Conservation (phyloP, 2,113 vertebrate species). For the Propithecus coquereli region DNA sequence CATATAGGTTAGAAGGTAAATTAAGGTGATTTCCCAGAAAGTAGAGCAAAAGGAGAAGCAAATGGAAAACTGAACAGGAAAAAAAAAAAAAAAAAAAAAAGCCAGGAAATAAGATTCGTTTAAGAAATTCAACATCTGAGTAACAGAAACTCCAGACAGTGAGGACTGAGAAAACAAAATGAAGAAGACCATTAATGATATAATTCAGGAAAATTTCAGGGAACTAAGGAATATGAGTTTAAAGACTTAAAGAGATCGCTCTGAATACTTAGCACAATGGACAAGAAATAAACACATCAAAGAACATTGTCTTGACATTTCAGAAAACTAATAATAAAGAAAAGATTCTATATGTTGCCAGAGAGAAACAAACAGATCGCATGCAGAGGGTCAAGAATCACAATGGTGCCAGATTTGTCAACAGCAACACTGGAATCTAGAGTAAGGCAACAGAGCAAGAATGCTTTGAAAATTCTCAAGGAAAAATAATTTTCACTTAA, state of each 20-base stretch:
- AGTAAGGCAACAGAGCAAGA: background rate
- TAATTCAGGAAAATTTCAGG: background rate
- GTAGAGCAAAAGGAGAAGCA: background rate
- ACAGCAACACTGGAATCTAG: background rate
- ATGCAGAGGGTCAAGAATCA: background rate
- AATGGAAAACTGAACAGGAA: background rate
- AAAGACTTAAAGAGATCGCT: background rate
- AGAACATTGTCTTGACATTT: background rate
- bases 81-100: background rate
- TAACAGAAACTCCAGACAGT: background rate
- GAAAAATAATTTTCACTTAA: background rate
- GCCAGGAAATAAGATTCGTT: background rate
- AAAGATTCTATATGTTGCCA: background rate
- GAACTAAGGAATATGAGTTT: background rate
- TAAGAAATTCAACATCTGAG: background rate
- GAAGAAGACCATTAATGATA: background rate
- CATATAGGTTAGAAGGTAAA: background rate
- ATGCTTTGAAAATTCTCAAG: background rate
- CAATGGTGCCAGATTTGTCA: background rate
- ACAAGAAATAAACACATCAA: background rate
- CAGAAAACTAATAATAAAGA: background rate
- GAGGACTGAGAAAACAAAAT: background rate
- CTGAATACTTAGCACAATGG: background rate
- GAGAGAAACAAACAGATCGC: background rate
- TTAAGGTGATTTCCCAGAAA: background rate